These are phyloP conservation scores for Gastrophryne carolinensis DNA, from an alignment of 2,797 vertebrate species.

Conservation along the genomic window DNA sequence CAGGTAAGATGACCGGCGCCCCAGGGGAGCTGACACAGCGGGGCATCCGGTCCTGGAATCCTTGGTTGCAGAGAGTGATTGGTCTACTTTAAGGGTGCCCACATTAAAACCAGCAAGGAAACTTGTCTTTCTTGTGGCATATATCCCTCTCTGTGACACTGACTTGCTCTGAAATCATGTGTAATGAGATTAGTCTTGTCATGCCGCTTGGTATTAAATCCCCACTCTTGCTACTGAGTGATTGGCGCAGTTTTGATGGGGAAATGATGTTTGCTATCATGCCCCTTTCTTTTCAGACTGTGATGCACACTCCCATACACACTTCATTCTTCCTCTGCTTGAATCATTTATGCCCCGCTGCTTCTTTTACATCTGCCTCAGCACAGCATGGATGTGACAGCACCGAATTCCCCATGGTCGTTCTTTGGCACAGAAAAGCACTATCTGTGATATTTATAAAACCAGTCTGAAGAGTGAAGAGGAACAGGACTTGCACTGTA, in stretches of 20 bases:
- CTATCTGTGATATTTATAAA: constrained; percentile 42
- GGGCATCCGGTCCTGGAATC: too few relatives aligned
- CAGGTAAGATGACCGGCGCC: too few relatives aligned
- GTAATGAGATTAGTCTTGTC: constrained; percentile 32
- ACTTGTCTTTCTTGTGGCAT: background rate
- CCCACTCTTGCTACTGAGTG: constrained; percentile 16
- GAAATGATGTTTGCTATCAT: constrained; percentile 37
- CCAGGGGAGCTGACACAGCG: too few relatives aligned
- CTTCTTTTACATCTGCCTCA: constrained; percentile 41
- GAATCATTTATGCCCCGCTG: constrained; percentile 44
- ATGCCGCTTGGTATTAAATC: constrained; percentile 32
- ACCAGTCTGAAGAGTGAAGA: constrained; percentile 14
- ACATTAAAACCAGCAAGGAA: background rate
- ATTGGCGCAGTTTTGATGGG: constrained; percentile 20
- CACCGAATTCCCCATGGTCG: constrained; percentile 21
- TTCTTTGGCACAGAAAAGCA: constrained; percentile 20
- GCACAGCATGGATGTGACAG: constrained; percentile 36
- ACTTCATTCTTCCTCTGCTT: constrained; percentile 17
- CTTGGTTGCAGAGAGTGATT: too few relatives aligned
- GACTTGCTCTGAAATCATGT: constrained; percentile 12
- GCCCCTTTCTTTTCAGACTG: background rate
- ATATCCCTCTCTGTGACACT: constrained; percentile 1
- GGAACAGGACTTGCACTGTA: background rate
- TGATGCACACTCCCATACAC: background rate
- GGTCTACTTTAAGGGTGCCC: too few relatives aligned